phyloP scores from a whole-genome alignment of 92 coral and sea anemone species.

The Phenganax subtilis region DNA sequence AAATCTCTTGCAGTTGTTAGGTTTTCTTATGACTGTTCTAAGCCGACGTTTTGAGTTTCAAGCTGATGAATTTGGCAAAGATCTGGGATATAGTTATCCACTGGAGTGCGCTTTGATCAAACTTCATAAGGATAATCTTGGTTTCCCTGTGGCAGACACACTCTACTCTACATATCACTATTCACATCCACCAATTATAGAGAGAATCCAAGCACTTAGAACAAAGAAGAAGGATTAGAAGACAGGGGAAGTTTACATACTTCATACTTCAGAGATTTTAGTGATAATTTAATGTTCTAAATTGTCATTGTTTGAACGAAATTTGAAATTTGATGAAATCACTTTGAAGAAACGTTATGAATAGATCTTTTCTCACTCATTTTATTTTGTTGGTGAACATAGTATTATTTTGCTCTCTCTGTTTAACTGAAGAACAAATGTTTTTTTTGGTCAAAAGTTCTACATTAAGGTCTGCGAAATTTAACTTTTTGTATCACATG shows the following conservation, averaged over 20 bases:
- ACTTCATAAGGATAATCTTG: slow-evolving; percentile 88
- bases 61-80: slow-evolving; percentile 91
- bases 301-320: too few species aligned
- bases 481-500: too few species aligned
- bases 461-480: too few species aligned
- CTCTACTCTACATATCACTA: slow-evolving; percentile 89
- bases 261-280: neutral
- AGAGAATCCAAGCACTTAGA: slow-evolving; percentile 80
- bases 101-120: slow-evolving; percentile 79
- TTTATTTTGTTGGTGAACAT: too few species aligned
- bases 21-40: slow-evolving; percentile 92
- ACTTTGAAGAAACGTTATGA: too few species aligned
- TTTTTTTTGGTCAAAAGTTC: too few species aligned
- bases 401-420: too few species aligned
- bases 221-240: slow-evolving; percentile 54
- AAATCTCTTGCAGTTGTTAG: slow-evolving; percentile 56
- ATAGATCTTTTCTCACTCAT: too few species aligned
- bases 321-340: too few species aligned
- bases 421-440: too few species aligned
- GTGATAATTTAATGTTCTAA: too few species aligned
- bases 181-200: slow-evolving; percentile 91
- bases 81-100: slow-evolving; percentile 71
- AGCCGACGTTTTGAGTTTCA: slow-evolving; percentile 93
- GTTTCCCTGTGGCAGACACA: slow-evolving; percentile 95
- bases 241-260: neutral